phyloP scores from a whole-genome alignment of 2,888 invertebrate species.

The Allophyes oxyacanthae region DNA sequence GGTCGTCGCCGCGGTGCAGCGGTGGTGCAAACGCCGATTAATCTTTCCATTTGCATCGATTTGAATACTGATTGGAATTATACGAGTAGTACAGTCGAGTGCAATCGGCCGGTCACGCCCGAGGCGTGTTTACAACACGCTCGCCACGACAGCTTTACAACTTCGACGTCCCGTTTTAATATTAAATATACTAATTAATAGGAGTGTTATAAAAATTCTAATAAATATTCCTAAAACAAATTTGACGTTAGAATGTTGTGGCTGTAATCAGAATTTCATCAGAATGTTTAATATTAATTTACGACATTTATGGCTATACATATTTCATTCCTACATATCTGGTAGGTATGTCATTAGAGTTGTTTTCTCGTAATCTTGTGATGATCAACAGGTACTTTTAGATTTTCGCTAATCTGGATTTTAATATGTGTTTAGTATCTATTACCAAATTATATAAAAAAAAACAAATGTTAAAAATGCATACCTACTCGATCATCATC shows the following conservation, averaged over 20 bases:
- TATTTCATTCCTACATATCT: too few species aligned
- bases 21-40: constrained; percentile 78
- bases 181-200: constrained; percentile 57
- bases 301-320: constrained; percentile 30
- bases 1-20: constrained; percentile 10
- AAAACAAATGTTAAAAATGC: too few species aligned
- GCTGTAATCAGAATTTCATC: constrained; percentile 37
- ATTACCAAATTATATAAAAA: too few species aligned
- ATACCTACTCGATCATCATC: too few species aligned
- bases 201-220: constrained; percentile 38
- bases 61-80: constrained; percentile 85
- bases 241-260: constrained; percentile 24
- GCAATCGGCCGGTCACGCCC: constrained; percentile 71
- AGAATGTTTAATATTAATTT: constrained; percentile 30
- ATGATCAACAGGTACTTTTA: too few species aligned
- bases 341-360: too few species aligned
- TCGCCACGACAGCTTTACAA: constrained; percentile 63
- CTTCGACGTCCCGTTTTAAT: constrained; percentile 48
- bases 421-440: too few species aligned
- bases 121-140: constrained; percentile 66
- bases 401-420: too few species aligned
- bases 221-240: constrained; percentile 40
- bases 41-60: constrained; percentile 84
- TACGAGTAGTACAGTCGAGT: constrained; percentile 65
- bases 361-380: too few species aligned